Conservation (phyloP, 2,888 invertebrate genomes). For the Hirtodrosophila confusa region DNA sequence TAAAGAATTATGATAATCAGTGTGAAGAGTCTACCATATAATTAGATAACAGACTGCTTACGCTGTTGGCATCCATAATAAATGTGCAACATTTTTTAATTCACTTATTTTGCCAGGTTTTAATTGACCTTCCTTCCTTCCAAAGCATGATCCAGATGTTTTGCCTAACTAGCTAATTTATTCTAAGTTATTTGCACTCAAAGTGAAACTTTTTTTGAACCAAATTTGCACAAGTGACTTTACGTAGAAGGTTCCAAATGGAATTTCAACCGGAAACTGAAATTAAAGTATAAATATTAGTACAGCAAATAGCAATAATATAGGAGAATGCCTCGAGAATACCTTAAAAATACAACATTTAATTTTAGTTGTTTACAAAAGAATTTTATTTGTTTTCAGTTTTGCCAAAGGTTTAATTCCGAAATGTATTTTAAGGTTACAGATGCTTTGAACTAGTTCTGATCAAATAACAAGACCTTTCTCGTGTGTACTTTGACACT, state of each 20-base stretch:
- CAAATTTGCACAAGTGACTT: constrained; percentile 35
- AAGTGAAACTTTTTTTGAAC: constrained; percentile 5
- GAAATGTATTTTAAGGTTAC: too few species aligned
- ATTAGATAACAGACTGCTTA: constrained; percentile 48
- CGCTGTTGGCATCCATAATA: constrained; percentile 15
- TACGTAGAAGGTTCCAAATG: neutral
- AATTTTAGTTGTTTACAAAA: too few species aligned
- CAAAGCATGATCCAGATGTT: constrained; percentile 15
- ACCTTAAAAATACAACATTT: too few species aligned
- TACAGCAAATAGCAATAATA: neutral
- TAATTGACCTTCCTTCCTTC: constrained; percentile 29
- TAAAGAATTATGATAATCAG: constrained; percentile 55
- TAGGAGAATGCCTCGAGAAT: neutral
- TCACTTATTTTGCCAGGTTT: constrained; percentile 11
- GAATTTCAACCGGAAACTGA: constrained; percentile 13
- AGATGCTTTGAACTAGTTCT: too few species aligned
- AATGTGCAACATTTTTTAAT: constrained; percentile 27
- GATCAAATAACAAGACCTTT: too few species aligned
- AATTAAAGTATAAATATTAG: constrained; percentile 15
- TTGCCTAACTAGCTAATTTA: constrained; percentile 22
- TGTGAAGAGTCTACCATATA: constrained; percentile 46
- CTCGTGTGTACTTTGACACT: too few species aligned
- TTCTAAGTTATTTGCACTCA: constrained; percentile 35
- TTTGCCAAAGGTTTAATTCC: too few species aligned
- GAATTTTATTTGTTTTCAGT: too few species aligned